Conservation (phyloP, 2,113 vertebrate species). For the Aramus guarauna region DNA sequence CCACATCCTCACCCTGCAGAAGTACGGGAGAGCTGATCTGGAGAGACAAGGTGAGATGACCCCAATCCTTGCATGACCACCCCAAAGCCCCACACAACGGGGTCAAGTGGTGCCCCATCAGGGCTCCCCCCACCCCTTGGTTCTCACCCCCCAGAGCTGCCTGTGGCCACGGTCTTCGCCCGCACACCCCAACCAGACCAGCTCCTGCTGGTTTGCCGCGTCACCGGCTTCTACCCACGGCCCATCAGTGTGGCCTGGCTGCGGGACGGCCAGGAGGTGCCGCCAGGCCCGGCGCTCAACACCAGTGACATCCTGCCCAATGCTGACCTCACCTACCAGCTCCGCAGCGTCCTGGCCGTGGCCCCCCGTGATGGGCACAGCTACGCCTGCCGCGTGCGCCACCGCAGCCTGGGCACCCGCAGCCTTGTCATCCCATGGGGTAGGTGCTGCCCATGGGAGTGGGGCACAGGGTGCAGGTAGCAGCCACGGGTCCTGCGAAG, state of each 20-base stretch:
- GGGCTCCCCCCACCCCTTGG: neutral
- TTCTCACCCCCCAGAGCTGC: neutral
- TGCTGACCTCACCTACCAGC: slow-evolving; percentile 20
- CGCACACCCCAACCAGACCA: neutral
- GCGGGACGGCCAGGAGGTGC: neutral
- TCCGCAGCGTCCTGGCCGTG: neutral
- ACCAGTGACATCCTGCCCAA: neutral
- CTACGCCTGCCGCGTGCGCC: neutral
- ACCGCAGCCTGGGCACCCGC: neutral
- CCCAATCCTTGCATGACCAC: neutral
- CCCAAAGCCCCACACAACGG: neutral
- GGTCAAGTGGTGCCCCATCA: accelerated
- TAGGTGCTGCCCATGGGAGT: neutral
- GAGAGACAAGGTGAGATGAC: slow-evolving; percentile 13
- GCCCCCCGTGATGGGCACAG: neutral
- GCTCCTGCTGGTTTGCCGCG: neutral
- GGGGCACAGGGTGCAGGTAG: too few relatives aligned
- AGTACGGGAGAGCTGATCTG: neutral
- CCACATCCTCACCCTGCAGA: neutral
- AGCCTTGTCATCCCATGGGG: slow-evolving; percentile 11
- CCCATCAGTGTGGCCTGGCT: slow-evolving; percentile 4
- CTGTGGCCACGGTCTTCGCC: neutral
- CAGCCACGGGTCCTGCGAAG: neutral
- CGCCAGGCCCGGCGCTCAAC: accelerated
- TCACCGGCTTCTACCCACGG: neutral